Conservation (phyloP, 2,888 invertebrate species). For the Melanotus villosus region DNA sequence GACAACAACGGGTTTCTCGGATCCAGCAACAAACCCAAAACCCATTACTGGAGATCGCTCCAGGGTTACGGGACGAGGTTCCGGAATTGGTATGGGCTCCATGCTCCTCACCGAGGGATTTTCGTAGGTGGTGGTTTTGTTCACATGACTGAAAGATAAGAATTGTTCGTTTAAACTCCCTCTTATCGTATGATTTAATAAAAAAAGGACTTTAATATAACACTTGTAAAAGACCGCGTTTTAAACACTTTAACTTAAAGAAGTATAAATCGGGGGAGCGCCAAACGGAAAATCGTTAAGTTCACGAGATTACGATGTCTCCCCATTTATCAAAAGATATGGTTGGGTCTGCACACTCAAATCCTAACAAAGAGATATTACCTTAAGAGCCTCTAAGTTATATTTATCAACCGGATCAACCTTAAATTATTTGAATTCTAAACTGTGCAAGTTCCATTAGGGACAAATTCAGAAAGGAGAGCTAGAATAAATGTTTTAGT, state of each 20-base stretch:
- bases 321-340: conserved; percentile 22
- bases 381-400: background rate
- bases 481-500: background rate
- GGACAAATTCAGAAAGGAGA: background rate
- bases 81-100: conserved; percentile 80
- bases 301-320: conserved; percentile 15
- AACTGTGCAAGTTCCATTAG: background rate
- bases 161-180: background rate
- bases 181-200: background rate
- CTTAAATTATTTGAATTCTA: background rate
- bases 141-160: conserved; percentile 76
- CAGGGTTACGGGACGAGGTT: conserved; percentile 83
- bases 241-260: background rate
- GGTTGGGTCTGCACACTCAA: conserved; percentile 19
- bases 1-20: conserved; percentile 92
- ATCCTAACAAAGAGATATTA: conserved; percentile 20
- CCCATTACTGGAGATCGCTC: conserved; percentile 85
- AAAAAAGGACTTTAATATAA: too few species aligned
- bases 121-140: conserved; percentile 93
- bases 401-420: conserved; percentile 1
- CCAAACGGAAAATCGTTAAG: conserved; percentile 11
- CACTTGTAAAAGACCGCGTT: too few species aligned
- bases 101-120: conserved; percentile 77
- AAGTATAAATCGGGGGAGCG: conserved; percentile 4
- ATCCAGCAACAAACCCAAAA: conserved; percentile 96